Evolutionary conservation across 2,113 vertebrate species (phyloP).

Genomic region (Cyanistes caeruleus): DNA sequence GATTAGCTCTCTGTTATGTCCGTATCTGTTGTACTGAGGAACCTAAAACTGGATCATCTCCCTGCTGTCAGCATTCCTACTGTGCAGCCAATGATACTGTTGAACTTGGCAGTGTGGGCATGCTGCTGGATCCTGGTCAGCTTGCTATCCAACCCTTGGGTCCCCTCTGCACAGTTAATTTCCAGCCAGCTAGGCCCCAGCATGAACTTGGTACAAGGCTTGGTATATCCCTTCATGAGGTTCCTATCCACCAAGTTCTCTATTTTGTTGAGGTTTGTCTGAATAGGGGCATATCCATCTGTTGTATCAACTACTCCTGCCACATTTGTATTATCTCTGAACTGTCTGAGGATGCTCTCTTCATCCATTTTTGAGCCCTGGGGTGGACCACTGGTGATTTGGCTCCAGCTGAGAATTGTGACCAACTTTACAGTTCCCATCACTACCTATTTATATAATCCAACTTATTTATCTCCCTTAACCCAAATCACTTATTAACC

Average conservation of each 20-base stretch:
- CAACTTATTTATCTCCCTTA: neutral
- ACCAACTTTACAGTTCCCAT: neutral
- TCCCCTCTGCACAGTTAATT: neutral
- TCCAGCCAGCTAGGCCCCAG: neutral
- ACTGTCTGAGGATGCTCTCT: neutral
- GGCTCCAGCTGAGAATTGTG: neutral
- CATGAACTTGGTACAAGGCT: neutral
- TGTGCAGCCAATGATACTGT: neutral
- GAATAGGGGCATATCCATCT: neutral
- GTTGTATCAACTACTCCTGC: neutral
- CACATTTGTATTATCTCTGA: neutral
- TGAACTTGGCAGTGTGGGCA: neutral
- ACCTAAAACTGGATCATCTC: neutral
- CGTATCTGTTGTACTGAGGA: neutral
- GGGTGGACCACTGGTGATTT: rapidly evolving
- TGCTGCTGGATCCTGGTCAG: neutral
- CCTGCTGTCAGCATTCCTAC: neutral
- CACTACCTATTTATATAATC: neutral
- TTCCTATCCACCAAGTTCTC: neutral
- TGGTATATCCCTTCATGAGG: neutral
- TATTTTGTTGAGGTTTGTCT: rapidly evolving
- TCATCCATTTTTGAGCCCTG: neutral
- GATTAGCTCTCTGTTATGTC: neutral
- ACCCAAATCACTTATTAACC: neutral
- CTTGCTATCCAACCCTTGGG: rapidly evolving